A percentile compares a stretch with the other conserved stretches of the same genome.
Conservation (phyloP, 2,113 vertebrate genomes). For the Prolemur simus region DNA sequence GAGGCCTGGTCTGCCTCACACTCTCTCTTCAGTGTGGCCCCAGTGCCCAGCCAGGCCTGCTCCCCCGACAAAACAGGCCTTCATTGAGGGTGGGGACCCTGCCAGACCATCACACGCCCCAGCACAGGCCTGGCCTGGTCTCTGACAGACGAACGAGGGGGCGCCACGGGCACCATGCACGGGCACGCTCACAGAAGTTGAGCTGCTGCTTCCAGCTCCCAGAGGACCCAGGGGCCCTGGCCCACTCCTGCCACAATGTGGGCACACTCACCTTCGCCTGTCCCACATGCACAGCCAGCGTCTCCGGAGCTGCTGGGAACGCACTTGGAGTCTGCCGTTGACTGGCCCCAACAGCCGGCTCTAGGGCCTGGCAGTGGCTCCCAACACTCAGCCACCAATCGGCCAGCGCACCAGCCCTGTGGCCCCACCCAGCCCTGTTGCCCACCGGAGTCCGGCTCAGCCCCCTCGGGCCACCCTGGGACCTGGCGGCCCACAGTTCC, state of each 20-base stretch:
- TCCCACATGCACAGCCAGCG: constrained; percentile 38
- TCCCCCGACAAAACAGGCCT: background rate
- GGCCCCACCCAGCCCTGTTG: constrained; percentile 60
- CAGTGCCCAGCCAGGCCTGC: background rate
- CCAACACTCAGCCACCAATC: background rate
- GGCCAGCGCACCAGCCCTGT: background rate
- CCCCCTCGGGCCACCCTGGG: background rate
- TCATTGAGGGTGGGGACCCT: background rate
- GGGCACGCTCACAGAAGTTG: background rate
- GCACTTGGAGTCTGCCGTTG: background rate
- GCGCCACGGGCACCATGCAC: background rate
- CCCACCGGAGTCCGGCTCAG: background rate
- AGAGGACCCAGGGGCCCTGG: background rate
- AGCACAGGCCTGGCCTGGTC: background rate
- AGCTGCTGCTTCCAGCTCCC: background rate
- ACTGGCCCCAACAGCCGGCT: constrained; percentile 20
- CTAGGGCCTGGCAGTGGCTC: constrained; percentile 41
- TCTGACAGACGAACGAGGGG: background rate
- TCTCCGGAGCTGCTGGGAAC: constrained; percentile 36
- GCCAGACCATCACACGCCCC: background rate
- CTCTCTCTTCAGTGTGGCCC: background rate
- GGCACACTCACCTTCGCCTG: background rate
- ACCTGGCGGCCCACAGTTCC: background rate
- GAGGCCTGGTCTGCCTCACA: background rate
- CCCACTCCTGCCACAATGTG: background rate